Conservation (phyloP, 2,888 invertebrate genomes). For the Melinaea marsaeus region DNA sequence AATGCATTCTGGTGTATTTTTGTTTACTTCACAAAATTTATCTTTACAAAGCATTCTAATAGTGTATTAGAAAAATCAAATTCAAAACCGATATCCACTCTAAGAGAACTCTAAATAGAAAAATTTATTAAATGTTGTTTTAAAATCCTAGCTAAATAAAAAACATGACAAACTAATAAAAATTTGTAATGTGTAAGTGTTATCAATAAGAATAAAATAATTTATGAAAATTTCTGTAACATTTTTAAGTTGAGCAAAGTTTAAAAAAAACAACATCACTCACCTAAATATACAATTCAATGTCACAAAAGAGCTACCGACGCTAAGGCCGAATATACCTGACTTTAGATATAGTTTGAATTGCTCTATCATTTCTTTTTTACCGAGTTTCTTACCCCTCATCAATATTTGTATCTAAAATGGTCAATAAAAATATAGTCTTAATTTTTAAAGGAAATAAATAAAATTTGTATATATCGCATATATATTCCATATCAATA, state of each 20-base stretch:
- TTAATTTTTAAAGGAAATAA: constrained; percentile 12
- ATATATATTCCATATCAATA: background rate
- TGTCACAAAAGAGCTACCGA: constrained; percentile 69
- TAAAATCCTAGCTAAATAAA: too few species aligned
- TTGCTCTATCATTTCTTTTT: constrained; percentile 67
- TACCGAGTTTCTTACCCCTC: constrained; percentile 71
- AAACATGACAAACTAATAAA: too few species aligned
- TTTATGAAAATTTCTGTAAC: background rate
- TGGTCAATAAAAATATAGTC: too few species aligned
- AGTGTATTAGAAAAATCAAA: too few species aligned
- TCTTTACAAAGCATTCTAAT: too few species aligned
- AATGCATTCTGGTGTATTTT: too few species aligned
- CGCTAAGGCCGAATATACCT: constrained; percentile 70
- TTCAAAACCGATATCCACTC: too few species aligned
- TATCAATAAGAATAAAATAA: background rate
- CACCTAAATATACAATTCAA: constrained; percentile 76
- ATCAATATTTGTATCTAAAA: constrained; percentile 76
- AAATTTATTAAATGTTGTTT: too few species aligned
- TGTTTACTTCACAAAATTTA: too few species aligned
- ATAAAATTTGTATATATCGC: constrained; percentile 3
- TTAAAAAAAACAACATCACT: constrained; percentile 11
- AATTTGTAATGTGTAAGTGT: background rate
- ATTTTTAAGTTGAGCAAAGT: background rate
- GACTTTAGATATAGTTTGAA: constrained; percentile 70
- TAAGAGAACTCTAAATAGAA: too few species aligned